These are phyloP conservation scores for Oscheius sp. DNA, from an alignment of 2,888 invertebrate genomes.

Conservation along the genomic window DNA sequence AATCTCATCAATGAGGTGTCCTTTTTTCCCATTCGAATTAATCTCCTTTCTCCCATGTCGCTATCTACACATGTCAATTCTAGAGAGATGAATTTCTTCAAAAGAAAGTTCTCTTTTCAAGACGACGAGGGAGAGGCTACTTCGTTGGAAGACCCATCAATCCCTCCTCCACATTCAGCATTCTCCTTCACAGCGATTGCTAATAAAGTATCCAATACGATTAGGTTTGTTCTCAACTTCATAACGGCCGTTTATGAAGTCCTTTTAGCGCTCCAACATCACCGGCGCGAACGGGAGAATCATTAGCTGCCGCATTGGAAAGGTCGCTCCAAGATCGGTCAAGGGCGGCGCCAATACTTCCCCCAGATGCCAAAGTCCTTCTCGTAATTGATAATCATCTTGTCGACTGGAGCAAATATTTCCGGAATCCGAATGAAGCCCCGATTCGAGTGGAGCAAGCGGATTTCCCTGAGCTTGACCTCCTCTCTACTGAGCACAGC, in stretches of 20 bases:
- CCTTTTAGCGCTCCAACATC: slow-evolving; percentile 54
- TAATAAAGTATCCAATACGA: slow-evolving; percentile 54
- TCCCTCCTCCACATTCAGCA: slow-evolving; percentile 39
- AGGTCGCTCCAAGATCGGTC: slow-evolving; percentile 44
- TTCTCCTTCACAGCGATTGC: slow-evolving; percentile 57
- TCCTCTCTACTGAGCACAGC: slow-evolving; percentile 53
- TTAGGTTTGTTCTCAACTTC: slow-evolving; percentile 42
- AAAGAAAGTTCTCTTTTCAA: slow-evolving; percentile 56
- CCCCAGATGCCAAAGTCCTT: slow-evolving; percentile 50
- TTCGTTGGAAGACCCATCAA: slow-evolving; percentile 40
- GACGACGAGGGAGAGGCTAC: slow-evolving; percentile 49
- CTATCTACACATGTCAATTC: background rate
- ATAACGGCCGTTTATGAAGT: too few species aligned
- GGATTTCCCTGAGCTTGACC: slow-evolving; percentile 52
- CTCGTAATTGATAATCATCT: slow-evolving; percentile 38
- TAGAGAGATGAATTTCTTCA: slow-evolving; percentile 56
- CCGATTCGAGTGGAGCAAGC: slow-evolving; percentile 54
- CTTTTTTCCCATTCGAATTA: background rate
- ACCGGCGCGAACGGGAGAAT: slow-evolving; percentile 51
- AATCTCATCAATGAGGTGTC: too few species aligned
- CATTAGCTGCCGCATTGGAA: slow-evolving; percentile 54
- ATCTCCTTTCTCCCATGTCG: too few species aligned
- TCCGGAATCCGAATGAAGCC: slow-evolving; percentile 40
- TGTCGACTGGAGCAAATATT: slow-evolving; percentile 50
- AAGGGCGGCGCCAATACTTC: slow-evolving; percentile 39